phyloP scores from a whole-genome alignment of 2,113 vertebrate genomes.

The Nansenia antarctica region DNA sequence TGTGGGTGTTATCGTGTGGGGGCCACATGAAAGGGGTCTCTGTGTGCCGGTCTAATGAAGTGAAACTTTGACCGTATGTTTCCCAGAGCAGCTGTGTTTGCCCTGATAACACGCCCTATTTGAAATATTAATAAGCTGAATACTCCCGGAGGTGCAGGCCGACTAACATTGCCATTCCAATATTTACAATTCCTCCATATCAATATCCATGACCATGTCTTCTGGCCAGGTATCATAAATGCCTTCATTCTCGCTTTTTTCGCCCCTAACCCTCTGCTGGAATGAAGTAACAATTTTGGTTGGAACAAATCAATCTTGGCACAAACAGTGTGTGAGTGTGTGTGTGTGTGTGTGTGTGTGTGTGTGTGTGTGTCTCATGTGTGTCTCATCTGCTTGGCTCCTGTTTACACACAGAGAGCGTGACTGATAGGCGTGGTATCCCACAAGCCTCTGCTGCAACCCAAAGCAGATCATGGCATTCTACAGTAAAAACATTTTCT shows the following conservation, averaged over 20 bases:
- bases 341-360: no score
- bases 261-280: conserved; percentile 4
- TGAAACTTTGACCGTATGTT: conserved; percentile 39
- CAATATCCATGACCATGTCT: conserved; percentile 17
- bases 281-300: conserved; percentile 13
- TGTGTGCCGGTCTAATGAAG: conserved; percentile 27
- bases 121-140: conserved; percentile 48
- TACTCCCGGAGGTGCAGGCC: background rate
- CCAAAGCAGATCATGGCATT: conserved; percentile 12
- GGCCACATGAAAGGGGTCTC: conserved; percentile 32
- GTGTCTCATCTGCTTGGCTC: no score
- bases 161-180: conserved; percentile 1
- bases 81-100: conserved; percentile 42
- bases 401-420: background rate
- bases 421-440: conserved; percentile 15
- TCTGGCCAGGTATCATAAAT: conserved; percentile 27
- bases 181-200: conserved; percentile 20
- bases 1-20: conserved; percentile 1
- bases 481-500: conserved; percentile 3
- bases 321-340: no score
- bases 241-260: background rate
- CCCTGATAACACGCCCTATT: conserved; percentile 40
- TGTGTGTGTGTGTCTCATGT: no score
- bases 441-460: conserved; percentile 5
- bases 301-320: conserved; percentile 4